Evolutionary conservation across 2,888 invertebrate species (phyloP), one percentile per base, ranked within the genome.

Genomic region (Acholoe squamosa): DNA sequence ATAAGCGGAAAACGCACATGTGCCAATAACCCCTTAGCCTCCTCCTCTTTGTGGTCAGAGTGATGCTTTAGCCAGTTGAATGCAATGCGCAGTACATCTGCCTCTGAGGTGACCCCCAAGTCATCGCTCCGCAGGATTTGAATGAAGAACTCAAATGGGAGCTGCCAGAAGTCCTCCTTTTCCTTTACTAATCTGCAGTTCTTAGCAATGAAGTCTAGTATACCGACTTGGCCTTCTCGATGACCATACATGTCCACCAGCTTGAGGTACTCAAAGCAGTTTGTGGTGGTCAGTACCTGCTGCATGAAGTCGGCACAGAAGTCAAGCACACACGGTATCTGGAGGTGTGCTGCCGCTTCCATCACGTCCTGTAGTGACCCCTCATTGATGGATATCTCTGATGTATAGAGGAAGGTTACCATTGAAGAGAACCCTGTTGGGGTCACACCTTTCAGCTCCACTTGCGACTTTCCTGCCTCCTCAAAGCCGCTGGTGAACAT

Each of bases 401-500:
- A 80, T 31, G 90, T 90, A 56, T 90, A 90, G 25, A 90, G 84
- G n/a, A 90, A 90, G 19, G 34, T 90, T 0, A 90, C 56, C 14
- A 90, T 80, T n/a, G 80, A 14, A 0, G 90, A 90, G 33, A 90
- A 90, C 22, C 90, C 90, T 3, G 51, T 52, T 0, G 77, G 54
- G 3, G 90, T 90, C 7, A 90, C 84, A 19, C 90, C 90, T 33
- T 90, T 90, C 80, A 90, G 84, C 34, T 90, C 90, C 14, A 90
- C 90, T 28, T 80, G 51, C 10, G 90, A 90, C 80, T 90, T 90
- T 0, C 90, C 90, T 19, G 90, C 90, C 76, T 90, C 90, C 54
- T 90, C 90, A 28, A 90, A 90, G 19, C 90, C 90, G 54, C 80
- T 80, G 0, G 90, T 90, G 84, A 90, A 90, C 90, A 90, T 90